phyloP scores from a whole-genome alignment of 1,140 invertebrate genomes.

The Atta cephalotes region DNA sequence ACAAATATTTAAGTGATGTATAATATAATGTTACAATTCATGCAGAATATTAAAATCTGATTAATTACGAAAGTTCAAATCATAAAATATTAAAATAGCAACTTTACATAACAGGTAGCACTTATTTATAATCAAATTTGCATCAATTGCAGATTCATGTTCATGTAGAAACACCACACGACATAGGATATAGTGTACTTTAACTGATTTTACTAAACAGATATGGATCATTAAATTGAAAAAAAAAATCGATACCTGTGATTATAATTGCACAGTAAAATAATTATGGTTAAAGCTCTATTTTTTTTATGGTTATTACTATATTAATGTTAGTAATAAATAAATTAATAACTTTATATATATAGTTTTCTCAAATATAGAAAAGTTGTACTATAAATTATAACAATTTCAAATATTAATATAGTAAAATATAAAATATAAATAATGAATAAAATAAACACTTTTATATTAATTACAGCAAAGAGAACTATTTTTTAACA shows the following conservation, averaged over 20 bases:
- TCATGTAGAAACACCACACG: neutral
- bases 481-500: too few relatives aligned
- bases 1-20: constrained; percentile 18
- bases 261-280: too few relatives aligned
- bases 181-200: neutral
- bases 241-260: neutral
- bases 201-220: neutral
- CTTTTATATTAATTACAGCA: too few relatives aligned
- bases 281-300: too few relatives aligned
- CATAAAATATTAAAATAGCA: constrained; percentile 9
- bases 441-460: too few relatives aligned
- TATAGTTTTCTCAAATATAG: too few relatives aligned
- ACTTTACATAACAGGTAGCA: neutral
- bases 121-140: neutral
- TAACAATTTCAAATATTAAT: too few relatives aligned
- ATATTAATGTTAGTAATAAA: too few relatives aligned
- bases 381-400: too few relatives aligned
- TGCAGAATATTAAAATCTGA: constrained; percentile 11
- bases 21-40: constrained; percentile 4
- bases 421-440: too few relatives aligned
- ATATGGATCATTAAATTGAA: neutral
- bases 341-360: too few relatives aligned
- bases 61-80: constrained; percentile 48
- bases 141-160: neutral
- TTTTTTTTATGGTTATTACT: too few relatives aligned